Percentiles rank a stretch among this genome's conserved stretches.
These are phyloP conservation scores for Phoxinus phoxinus DNA, from an alignment of 2,113 vertebrate genomes.

Conservation along the genomic window DNA sequence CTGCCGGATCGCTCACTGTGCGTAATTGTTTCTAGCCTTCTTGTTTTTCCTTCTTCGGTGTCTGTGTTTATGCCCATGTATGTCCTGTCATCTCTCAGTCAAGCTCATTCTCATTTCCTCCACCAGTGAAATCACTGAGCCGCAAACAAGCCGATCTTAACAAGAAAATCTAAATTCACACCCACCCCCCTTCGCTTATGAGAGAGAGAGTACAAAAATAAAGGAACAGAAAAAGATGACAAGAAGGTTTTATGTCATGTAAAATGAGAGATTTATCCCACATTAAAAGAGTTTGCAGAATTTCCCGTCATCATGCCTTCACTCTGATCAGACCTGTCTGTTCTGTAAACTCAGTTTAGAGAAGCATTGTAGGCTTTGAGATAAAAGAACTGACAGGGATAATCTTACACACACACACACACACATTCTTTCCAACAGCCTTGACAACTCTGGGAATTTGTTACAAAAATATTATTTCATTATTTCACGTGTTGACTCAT, in stretches of 20 bases:
- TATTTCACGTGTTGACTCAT: neutral
- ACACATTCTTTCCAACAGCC: neutral
- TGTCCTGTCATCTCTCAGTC: constrained; percentile 39
- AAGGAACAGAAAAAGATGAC: constrained; percentile 28
- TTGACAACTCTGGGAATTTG: constrained; percentile 3
- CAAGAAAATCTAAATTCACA: constrained; percentile 46
- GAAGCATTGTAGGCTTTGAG: constrained; percentile 26
- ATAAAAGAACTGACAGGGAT: constrained; percentile 36
- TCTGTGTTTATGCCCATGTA: constrained; percentile 40
- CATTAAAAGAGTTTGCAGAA: constrained; percentile 39
- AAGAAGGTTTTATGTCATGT: constrained; percentile 35
- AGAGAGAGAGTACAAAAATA: constrained; percentile 1
- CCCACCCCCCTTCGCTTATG: neutral
- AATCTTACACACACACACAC: constrained; percentile 27
- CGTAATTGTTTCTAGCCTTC: constrained; percentile 31
- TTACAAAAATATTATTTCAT: neutral
- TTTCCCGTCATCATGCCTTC: constrained; percentile 5
- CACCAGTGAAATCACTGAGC: constrained; percentile 40
- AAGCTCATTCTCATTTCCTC: constrained; percentile 38
- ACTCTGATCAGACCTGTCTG: constrained; percentile 33
- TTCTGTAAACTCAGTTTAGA: constrained; percentile 37
- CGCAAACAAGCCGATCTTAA: constrained; percentile 45
- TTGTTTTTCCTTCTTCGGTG: constrained; percentile 32
- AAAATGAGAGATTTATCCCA: constrained; percentile 37
- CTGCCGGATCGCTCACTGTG: neutral